Conservation (phyloP, 2,797 vertebrate species). For the Clarias platycephalus region DNA sequence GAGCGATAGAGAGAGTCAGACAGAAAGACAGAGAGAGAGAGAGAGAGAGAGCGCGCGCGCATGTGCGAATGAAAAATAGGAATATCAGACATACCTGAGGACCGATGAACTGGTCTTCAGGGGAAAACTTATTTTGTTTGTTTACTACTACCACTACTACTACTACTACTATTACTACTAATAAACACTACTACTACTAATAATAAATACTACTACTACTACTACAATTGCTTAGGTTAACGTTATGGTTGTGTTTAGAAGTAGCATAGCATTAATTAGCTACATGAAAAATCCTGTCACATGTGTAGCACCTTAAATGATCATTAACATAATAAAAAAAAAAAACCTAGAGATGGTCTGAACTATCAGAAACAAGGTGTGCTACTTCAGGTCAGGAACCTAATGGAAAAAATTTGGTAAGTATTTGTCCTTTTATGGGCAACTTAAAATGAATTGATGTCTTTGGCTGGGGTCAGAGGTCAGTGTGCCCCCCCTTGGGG, state of each 20-base stretch:
- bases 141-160: not conserved
- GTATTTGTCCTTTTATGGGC: conserved; percentile 6
- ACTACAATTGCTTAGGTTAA: not conserved
- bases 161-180: not conserved
- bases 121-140: not conserved
- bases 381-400: not conserved
- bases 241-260: not conserved
- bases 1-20: not conserved
- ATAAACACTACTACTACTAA: not conserved
- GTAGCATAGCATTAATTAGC: not conserved
- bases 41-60: not conserved
- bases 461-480: conserved; percentile 44
- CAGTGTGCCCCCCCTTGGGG: conserved; percentile 26
- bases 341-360: not conserved
- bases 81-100: not conserved
- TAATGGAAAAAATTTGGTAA: not conserved
- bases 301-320: not conserved
- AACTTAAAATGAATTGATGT: conserved; percentile 30
- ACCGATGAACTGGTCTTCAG: not conserved
- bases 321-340: too few species aligned
- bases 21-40: not conserved
- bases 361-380: not conserved
- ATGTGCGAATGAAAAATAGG: not conserved
- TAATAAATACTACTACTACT: not conserved
- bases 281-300: not conserved